Conservation (phyloP, 23 tunicate species). For the Aplidium turbinatum region DNA sequence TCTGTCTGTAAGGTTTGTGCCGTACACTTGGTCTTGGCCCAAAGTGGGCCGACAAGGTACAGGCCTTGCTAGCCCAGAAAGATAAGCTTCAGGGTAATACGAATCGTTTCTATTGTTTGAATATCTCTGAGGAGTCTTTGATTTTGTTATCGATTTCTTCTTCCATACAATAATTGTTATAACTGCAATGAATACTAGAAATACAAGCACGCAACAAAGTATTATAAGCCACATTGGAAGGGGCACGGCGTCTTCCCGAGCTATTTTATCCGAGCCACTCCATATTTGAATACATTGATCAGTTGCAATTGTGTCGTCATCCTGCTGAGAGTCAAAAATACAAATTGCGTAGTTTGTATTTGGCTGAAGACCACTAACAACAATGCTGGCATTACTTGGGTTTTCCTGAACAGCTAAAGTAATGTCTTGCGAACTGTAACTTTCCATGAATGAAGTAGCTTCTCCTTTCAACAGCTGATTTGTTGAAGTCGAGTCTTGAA, state of each 20-base stretch:
- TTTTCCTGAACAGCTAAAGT: background rate
- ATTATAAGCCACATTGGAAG: conserved; percentile 37
- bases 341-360: conserved; percentile 54
- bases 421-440: conserved; percentile 23
- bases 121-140: conserved; percentile 3
- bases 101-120: conserved; percentile 17
- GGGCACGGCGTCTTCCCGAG: background rate
- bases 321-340: conserved; percentile 56
- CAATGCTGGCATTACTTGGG: conserved; percentile 22
- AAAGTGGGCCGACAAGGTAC: background rate
- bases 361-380: conserved; percentile 33
- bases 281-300: conserved; percentile 40
- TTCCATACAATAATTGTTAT: background rate
- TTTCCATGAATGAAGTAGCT: conserved; percentile 18
- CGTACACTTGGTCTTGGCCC: background rate
- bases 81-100: conserved; percentile 27
- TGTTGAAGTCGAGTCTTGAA: background rate
- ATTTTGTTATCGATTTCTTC: background rate
- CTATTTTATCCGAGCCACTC: conserved; percentile 5
- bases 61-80: conserved; percentile 13
- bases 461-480: background rate
- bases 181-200: conserved; percentile 27
- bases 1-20: conserved; percentile 45
- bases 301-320: conserved; percentile 10
- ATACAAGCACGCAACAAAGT: conserved; percentile 30